Base-by-base conservation (phyloP, 2,797 vertebrate genomes). In the Ctenosaura bakeri region DNA sequence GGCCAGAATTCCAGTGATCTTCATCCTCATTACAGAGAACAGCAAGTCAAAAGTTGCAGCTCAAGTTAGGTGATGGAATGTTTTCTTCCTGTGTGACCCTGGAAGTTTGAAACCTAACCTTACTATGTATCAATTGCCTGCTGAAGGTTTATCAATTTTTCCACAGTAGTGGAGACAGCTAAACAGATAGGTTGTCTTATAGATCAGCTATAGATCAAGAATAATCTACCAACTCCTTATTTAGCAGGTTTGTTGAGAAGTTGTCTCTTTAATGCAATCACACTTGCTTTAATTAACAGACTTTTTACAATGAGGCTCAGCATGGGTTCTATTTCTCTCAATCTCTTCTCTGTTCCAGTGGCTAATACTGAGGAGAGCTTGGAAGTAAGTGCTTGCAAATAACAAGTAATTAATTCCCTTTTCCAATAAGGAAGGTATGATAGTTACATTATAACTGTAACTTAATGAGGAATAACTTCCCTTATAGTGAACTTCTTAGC, bases 101-200 rank as follows among this genome's bases (percentile, higher is more conserved):
- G 26, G 69, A 1, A 50, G 14, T 46, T 14, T 69, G 24, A 69
- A 84, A 38, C 6, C 38, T 46, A 66, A 66, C 29, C 83, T 84
- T 85, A 16, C 26, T 50, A 46, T 18, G 29, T 71, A 71, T 46
- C 42, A 50, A 26, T 9, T 69, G 42, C 46, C 16, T 66, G 46
- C 59, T 85, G 83, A 26, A 50, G 29, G 64, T 50, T 2, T 29
- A 69, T 71, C 66, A 7, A 32, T 71, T 42, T 50, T 71, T 85
- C 42, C 64, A 32, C 7, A 85, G 35, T 66, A 83, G 35, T 83
- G 59, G 24, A 83, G 32, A 64, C 62, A 85, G 64, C 64, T 71
- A 20, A 85, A 71, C 64, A 85, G 64, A 85, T 85, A 42, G 83
- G 29, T 85, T 69, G 69, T 85, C 29, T 71, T 71, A 85, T n/a